Evolutionary conservation across 1,140 invertebrate genomes (phyloP).

Genomic region (Drosophila persimilis): DNA sequence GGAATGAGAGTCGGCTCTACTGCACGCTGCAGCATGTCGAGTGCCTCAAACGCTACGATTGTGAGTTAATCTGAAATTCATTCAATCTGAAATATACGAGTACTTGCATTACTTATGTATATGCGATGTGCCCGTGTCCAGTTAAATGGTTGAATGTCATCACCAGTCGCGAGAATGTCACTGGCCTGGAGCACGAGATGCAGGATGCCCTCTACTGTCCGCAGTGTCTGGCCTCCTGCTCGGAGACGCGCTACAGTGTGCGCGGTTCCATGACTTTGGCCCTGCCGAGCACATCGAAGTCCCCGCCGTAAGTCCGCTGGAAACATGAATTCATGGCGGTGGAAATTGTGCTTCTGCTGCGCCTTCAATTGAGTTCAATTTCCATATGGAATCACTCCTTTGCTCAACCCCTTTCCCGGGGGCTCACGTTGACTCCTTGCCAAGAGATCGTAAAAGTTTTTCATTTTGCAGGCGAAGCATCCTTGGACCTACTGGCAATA

Average conservation of each 20-base stretch:
- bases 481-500: constrained; percentile 40
- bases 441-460: constrained; percentile 51
- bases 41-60: constrained; percentile 72
- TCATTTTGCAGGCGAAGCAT: constrained; percentile 65
- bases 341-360: background rate
- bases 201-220: constrained; percentile 80
- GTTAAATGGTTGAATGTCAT: constrained; percentile 82
- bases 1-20: constrained; percentile 51
- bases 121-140: constrained; percentile 27
- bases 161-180: constrained; percentile 64
- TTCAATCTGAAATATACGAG: constrained; percentile 15
- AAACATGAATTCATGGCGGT: constrained; percentile 31
- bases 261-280: constrained; percentile 58
- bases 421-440: constrained; percentile 7
- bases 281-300: constrained; percentile 30
- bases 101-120: too few relatives aligned
- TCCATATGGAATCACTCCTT: constrained; percentile 20
- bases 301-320: constrained; percentile 47
- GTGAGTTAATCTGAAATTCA: constrained; percentile 56
- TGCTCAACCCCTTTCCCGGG: background rate
- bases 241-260: constrained; percentile 63
- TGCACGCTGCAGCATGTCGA: constrained; percentile 74
- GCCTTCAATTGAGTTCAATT: constrained; percentile 31
- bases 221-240: constrained; percentile 69
- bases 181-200: constrained; percentile 77